phyloP scores from a whole-genome alignment of 2,797 vertebrate species.

The Bovichtus variegatus region DNA sequence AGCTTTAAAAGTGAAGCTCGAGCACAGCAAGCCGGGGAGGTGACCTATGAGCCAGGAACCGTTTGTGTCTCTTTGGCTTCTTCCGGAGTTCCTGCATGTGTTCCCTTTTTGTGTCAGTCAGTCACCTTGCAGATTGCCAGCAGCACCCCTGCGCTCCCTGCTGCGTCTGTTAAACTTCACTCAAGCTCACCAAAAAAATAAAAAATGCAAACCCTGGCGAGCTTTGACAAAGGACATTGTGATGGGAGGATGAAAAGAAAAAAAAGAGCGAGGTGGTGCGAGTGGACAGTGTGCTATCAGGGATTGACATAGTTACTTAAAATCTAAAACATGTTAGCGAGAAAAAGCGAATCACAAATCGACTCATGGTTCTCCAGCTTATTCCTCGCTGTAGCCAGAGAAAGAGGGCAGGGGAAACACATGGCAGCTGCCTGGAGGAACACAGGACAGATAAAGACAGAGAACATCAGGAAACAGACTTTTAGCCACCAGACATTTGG shows the following conservation, averaged over 20 bases:
- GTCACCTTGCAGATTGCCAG: constrained; percentile 48
- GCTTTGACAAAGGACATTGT: constrained; percentile 36
- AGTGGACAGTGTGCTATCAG: background rate
- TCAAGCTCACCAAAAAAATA: constrained; percentile 11
- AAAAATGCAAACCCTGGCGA: constrained; percentile 24
- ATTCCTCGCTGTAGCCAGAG: constrained; percentile 16
- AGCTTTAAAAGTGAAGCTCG: constrained; percentile 12
- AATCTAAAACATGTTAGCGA: background rate
- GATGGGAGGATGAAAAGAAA: constrained; percentile 17
- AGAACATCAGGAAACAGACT: constrained; percentile 50
- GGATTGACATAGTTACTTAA: background rate
- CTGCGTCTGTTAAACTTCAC: constrained; percentile 47
- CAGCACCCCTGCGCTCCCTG: constrained; percentile 37
- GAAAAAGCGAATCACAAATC: background rate
- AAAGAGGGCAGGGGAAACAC: constrained; percentile 9
- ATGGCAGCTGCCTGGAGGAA: constrained; percentile 30
- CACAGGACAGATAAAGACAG: constrained; percentile 28
- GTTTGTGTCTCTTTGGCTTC: constrained; percentile 3
- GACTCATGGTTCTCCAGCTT: background rate
- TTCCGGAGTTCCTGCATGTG: background rate
- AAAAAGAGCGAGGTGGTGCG: background rate
- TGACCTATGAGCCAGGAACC: background rate
- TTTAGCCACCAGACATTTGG: constrained; percentile 8
- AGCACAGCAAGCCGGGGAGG: constrained; percentile 24
- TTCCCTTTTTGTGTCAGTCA: background rate